Evolutionary conservation across 2,113 vertebrate species (phyloP).

Genomic region (Syrrhaptes paradoxus): DNA sequence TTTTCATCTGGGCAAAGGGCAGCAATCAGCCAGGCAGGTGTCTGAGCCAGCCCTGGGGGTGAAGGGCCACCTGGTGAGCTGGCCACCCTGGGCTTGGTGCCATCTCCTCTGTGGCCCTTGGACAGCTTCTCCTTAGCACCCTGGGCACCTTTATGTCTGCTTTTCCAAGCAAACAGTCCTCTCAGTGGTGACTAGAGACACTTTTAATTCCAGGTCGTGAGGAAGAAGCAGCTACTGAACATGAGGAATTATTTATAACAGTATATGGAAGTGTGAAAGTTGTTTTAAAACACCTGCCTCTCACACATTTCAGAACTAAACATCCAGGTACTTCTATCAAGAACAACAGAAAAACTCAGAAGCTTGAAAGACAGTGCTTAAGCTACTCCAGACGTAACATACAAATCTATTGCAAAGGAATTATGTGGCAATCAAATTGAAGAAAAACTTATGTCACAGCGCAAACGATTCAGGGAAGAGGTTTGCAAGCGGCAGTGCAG

Average conservation of each 20-base stretch:
- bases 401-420: neutral
- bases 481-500: neutral
- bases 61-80: neutral
- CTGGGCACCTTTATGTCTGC: neutral
- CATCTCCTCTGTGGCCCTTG: neutral
- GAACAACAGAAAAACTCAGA: neutral
- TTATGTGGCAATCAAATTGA: neutral
- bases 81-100: neutral
- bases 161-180: neutral
- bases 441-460: neutral
- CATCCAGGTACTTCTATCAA: neutral
- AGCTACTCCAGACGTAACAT: neutral
- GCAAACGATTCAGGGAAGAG: neutral
- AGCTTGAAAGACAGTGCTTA: neutral
- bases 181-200: accelerated
- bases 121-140: neutral
- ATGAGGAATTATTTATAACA: neutral
- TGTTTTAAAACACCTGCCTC: neutral
- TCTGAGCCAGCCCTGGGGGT: neutral
- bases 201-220: neutral
- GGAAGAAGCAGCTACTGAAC: neutral
- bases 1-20: neutral
- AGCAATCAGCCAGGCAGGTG: neutral
- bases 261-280: neutral
- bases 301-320: neutral